Conservation (phyloP, 1,140 invertebrate species). For the Muscidifurax raptorellus region DNA sequence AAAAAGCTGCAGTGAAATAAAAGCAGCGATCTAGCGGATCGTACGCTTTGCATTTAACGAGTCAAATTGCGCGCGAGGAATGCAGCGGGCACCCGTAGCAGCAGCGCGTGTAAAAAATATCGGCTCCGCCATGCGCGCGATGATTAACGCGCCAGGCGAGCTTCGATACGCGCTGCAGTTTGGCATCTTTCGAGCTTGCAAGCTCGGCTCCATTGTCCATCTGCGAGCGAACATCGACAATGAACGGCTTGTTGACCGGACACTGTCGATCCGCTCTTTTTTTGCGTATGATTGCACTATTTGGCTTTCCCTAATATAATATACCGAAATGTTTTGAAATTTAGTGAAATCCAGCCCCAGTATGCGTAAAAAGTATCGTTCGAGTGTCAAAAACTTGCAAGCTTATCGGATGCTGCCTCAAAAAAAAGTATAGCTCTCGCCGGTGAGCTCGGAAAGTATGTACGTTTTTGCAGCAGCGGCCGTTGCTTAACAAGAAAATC, state of each 20-base stretch:
- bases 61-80: slow-evolving; percentile 29
- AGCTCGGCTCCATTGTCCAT: neutral
- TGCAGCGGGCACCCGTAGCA: neutral
- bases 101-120: slow-evolving; percentile 13
- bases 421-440: too few relatives aligned
- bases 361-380: too few relatives aligned
- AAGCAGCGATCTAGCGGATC: neutral
- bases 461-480: neutral
- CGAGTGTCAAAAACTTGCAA: too few relatives aligned
- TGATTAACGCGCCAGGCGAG: slow-evolving; percentile 6
- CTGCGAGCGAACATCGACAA: neutral
- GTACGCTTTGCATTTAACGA: slow-evolving; percentile 32
- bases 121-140: neutral
- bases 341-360: too few relatives aligned
- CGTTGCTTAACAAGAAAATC: slow-evolving; percentile 12
- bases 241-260: neutral
- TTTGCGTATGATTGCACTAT: too few relatives aligned
- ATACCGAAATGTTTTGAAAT: too few relatives aligned
- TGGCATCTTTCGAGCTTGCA: neutral
- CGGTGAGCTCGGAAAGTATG: neutral
- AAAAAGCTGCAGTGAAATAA: neutral
- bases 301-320: too few relatives aligned
- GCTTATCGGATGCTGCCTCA: too few relatives aligned
- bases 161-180: neutral
- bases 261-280: neutral